Percentiles rank a stretch among this genome's conserved stretches.
phyloP scores from a whole-genome alignment of 2,797 vertebrate genomes.

The Parambassis ranga region DNA sequence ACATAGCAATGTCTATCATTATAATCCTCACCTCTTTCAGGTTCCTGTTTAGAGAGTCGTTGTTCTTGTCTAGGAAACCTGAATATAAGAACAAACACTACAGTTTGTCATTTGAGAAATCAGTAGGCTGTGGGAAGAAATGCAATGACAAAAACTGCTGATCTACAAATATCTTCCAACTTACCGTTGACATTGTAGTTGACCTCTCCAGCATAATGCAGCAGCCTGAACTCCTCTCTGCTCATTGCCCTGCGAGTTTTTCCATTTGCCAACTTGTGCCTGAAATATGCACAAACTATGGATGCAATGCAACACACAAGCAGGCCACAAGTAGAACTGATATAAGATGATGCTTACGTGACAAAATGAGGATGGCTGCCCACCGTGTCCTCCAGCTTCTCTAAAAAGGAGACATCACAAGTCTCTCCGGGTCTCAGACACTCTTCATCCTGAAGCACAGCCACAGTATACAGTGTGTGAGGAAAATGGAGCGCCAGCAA shows the following conservation, averaged over 20 bases:
- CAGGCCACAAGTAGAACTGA: neutral
- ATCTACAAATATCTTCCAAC: neutral
- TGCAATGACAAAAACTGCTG: neutral
- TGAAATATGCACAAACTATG: slow-evolving; percentile 58
- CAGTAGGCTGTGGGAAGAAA: neutral
- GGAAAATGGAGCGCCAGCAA: neutral
- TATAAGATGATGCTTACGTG: slow-evolving; percentile 82
- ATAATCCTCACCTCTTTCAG: slow-evolving; percentile 93
- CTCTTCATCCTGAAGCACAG: slow-evolving; percentile 89
- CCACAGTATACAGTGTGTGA: neutral
- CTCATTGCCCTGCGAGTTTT: slow-evolving; percentile 91
- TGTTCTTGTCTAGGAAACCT: slow-evolving; percentile 98
- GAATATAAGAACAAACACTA: neutral
- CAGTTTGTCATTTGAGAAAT: slow-evolving; percentile 6
- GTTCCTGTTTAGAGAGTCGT: slow-evolving; percentile 93
- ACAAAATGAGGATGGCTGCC: slow-evolving; percentile 93
- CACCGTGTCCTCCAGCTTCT: slow-evolving; percentile 92
- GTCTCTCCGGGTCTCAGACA: slow-evolving; percentile 94
- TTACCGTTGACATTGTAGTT: slow-evolving; percentile 93
- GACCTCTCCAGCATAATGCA: slow-evolving; percentile 97
- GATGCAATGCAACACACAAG: neutral
- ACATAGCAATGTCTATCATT: neutral
- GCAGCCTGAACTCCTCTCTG: slow-evolving; percentile 92
- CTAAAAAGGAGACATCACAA: slow-evolving; percentile 91
- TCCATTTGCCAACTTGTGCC: slow-evolving; percentile 95